Evolutionary conservation across 92 coral and sea anemone genomes (phyloP).

Genomic region (Heteractis magnifica): DNA sequence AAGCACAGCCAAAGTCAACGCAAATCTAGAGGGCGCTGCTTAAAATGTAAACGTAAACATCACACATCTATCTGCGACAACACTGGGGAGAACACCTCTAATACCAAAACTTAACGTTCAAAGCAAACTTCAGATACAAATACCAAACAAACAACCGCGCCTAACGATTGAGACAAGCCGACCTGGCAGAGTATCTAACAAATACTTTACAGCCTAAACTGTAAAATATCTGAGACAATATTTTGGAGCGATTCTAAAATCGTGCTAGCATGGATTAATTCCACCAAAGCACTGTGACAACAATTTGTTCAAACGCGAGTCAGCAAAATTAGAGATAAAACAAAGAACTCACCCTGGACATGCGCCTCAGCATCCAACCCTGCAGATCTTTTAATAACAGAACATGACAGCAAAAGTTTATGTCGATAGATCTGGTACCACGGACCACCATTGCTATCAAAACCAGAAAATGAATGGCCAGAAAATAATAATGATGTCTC

Average conservation of each 20-base stretch:
- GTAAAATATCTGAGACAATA: not conserved
- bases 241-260: slow-evolving; percentile 50
- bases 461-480: not conserved
- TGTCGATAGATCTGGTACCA: not conserved
- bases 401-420: not conserved
- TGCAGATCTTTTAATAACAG: slow-evolving; percentile 31
- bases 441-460: slow-evolving; percentile 16
- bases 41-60: slow-evolving; percentile 50
- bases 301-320: slow-evolving; percentile 13
- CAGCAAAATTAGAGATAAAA: slow-evolving; percentile 4
- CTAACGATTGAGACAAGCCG: no score
- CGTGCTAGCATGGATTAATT: slow-evolving; percentile 15
- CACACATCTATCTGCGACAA: slow-evolving; percentile 51
- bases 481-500: no score
- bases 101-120: not conserved
- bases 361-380: slow-evolving; percentile 32
- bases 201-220: slow-evolving; percentile 31
- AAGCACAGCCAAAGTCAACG: slow-evolving; percentile 43
- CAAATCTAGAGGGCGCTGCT: slow-evolving; percentile 45
- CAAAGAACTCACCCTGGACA: slow-evolving; percentile 21
- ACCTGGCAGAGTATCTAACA: slow-evolving; percentile 14
- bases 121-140: no score
- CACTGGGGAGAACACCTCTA: slow-evolving; percentile 13
- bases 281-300: not conserved
- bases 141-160: no score